phyloP scores from a whole-genome alignment of 2,113 vertebrate species.

The Ochotona curzoniae region DNA sequence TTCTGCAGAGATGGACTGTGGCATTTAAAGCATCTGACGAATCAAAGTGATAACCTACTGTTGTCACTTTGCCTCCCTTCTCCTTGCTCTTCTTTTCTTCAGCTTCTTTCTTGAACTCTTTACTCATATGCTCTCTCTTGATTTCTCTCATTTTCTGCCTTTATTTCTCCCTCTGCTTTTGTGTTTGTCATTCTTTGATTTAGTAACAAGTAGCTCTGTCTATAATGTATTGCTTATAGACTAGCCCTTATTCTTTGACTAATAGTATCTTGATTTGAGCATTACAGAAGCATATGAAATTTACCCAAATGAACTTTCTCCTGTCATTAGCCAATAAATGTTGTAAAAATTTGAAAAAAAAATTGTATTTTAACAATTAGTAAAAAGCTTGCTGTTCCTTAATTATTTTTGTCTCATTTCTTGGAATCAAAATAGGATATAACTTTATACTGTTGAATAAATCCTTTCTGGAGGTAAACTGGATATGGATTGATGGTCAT shows the following conservation, averaged over 20 bases:
- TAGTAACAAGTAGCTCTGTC: neutral
- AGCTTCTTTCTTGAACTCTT: neutral
- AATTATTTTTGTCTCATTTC: neutral
- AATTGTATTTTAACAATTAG: neutral
- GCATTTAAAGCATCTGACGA: neutral
- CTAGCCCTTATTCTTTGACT: neutral
- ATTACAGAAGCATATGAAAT: neutral
- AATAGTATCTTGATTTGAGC: neutral
- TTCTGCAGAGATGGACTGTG: neutral
- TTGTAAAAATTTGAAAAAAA: conserved; percentile 36
- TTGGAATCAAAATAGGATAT: neutral
- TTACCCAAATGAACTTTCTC: neutral
- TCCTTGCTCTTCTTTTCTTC: neutral
- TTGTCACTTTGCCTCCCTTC: neutral
- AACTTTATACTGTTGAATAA: neutral
- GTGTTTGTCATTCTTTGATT: neutral
- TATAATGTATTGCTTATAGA: conserved; percentile 11
- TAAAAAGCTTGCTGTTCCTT: neutral
- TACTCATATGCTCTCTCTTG: neutral
- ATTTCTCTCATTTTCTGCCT: neutral
- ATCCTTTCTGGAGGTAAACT: neutral
- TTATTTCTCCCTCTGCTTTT: neutral
- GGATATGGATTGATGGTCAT: neutral
- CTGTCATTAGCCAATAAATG: neutral
- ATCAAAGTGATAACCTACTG: no score